These are phyloP conservation scores for Luscinia megarhynchos DNA, from an alignment of 2,797 vertebrate species.

Conservation along the genomic window DNA sequence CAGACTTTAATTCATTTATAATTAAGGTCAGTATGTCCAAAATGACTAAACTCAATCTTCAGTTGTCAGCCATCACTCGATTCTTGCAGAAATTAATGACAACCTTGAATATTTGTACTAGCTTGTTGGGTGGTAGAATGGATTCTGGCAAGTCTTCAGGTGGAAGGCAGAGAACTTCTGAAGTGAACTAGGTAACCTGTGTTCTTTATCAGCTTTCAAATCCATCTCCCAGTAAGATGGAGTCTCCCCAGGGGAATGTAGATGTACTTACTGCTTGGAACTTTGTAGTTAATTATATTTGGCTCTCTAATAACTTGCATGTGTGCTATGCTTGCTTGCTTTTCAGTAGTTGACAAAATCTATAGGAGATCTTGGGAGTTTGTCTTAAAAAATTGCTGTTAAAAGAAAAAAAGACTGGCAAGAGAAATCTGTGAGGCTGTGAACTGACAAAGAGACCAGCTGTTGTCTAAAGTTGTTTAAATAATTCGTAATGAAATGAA, in stretches of 20 bases:
- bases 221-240: not conserved
- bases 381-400: not conserved
- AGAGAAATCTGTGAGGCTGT: not conserved
- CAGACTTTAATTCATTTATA: conserved; percentile 3
- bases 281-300: conserved; percentile 41
- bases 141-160: not conserved
- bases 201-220: not conserved
- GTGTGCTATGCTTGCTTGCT: conserved; percentile 43
- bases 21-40: not conserved
- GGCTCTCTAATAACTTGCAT: conserved; percentile 50
- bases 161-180: not conserved
- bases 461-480: not conserved
- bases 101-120: not conserved
- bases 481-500: not conserved
- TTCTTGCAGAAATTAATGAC: not conserved
- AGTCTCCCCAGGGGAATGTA: conserved; percentile 8
- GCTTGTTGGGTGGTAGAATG: not conserved
- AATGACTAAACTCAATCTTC: not conserved
- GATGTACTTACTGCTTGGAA: conserved; percentile 48
- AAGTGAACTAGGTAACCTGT: not conserved
- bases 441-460: not conserved
- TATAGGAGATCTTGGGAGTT: conserved; percentile 24
- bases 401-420: not conserved
- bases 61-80: not conserved
- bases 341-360: conserved; percentile 26